Percentiles rank a stretch among this genome's conserved stretches.
Conservation (phyloP, 2,797 vertebrate genomes). For the Amblyraja radiata region DNA sequence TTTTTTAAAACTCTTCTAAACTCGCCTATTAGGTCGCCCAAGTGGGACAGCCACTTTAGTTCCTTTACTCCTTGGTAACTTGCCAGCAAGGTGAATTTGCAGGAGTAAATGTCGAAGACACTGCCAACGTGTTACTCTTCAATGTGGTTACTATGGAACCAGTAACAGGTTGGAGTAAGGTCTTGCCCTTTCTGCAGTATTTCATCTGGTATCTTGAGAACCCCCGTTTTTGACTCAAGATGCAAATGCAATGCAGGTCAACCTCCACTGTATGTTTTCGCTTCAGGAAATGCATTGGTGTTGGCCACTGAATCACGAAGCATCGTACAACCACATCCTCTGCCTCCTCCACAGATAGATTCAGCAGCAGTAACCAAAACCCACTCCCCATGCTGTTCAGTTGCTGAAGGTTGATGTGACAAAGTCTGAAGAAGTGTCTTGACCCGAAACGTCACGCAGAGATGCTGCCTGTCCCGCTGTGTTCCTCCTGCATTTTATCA, state of each 20-base stretch:
- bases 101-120: neutral
- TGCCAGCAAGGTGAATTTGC: neutral
- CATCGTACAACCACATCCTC: conserved; percentile 32
- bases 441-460: too few relatives aligned
- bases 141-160: neutral
- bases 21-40: too few relatives aligned
- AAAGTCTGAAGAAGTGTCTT: too few relatives aligned
- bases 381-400: neutral
- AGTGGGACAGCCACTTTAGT: too few relatives aligned
- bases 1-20: too few relatives aligned
- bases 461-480: too few relatives aligned
- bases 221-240: neutral
- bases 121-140: neutral
- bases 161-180: neutral
- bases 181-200: neutral
- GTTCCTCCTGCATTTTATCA: too few relatives aligned
- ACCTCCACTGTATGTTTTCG: neutral
- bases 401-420: neutral
- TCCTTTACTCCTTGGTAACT: neutral
- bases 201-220: neutral
- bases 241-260: neutral
- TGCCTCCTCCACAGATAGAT: neutral
- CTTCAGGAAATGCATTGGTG: neutral
- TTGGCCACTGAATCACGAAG: neutral
- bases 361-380: neutral